Evolutionary conservation across 1,140 invertebrate species (phyloP), one percentile per base, ranked within the genome.

Genomic region (Stratiolaelaps scimitus): DNA sequence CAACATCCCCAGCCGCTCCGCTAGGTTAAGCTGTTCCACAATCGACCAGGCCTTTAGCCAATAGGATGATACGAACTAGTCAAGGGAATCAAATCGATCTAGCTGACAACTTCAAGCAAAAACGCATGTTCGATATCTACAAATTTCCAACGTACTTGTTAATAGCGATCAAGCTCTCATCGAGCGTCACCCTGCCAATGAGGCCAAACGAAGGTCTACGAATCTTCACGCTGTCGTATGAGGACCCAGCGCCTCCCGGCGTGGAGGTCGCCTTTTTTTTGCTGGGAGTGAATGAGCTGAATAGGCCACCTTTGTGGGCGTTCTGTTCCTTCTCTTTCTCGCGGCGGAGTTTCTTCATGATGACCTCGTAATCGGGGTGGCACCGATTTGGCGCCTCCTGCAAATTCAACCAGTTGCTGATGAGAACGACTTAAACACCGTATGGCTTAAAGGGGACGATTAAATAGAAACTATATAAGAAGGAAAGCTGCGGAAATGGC

Each of bases 181-280:
- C 53, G 13, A 60, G 23, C 1, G 53, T 60, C 13, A 60, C 53
- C 26, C 23, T 60, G 26, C 53, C 53, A 15, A 60, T 60, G 15
- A 60, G 53, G 1, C 53, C 53, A 10, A 60, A 60, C 15, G 53
- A 60, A 34, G 53, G 53, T 10, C 34, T 17, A 17, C 53, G 53
- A 29, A 60, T 60, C 26, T 60, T 60, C 20, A 26, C 53, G 26
- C 34, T 34, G 15, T 60, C 53, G 26, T 29, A 26, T 4, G 34
- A 40, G 34, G 34, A 40, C 10, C 34, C 34, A 4, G 34, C 34
- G 10, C 10, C 10, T 15, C 34, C 26, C n/a, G 53, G 53, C n/a
- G 53, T 60, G 15, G 26, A 26, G 6, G 26, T 15, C 26, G 17
- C 26, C 23, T 60, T 60, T 34, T 26, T 60, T 23, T 60, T 60